These are phyloP conservation scores for Enteromius afrohamiltoni DNA, from an alignment of 2,797 vertebrate species.

Conservation along the genomic window DNA sequence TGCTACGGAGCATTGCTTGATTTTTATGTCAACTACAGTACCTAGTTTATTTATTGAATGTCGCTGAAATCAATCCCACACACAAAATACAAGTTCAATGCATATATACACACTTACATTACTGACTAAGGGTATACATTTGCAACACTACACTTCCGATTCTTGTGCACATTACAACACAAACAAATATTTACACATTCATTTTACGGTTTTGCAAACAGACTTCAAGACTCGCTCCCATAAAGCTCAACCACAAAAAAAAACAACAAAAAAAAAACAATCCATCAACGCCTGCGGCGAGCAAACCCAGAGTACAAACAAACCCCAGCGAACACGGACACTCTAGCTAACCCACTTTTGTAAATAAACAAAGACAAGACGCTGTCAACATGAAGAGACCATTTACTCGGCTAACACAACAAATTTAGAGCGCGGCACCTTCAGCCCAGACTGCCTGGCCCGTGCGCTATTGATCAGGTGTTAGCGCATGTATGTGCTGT, in stretches of 20 bases:
- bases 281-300: slow-evolving; percentile 44
- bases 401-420: slow-evolving; percentile 45
- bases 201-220: slow-evolving; percentile 30
- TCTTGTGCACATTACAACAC: background rate
- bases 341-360: slow-evolving; percentile 11
- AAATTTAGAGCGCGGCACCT: slow-evolving; percentile 45
- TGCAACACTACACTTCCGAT: background rate
- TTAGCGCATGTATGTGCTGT: slow-evolving; percentile 44
- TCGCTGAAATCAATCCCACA: background rate
- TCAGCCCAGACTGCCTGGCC: slow-evolving; percentile 25
- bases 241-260: slow-evolving; percentile 14
- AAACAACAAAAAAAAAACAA: background rate
- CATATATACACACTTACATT: background rate
- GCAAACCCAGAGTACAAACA: slow-evolving; percentile 42
- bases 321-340: slow-evolving; percentile 25
- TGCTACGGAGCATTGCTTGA: background rate
- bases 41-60: background rate
- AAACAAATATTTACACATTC: slow-evolving; percentile 25
- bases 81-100: background rate
- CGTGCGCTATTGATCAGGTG: slow-evolving; percentile 52
- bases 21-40: background rate
- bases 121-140: slow-evolving; percentile 6
- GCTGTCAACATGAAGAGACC: slow-evolving; percentile 37
- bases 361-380: slow-evolving; percentile 49
- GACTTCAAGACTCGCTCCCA: background rate